Base-by-base conservation (phyloP, 2,888 invertebrate genomes). In the Chaetogeoica ovagalla region DNA sequence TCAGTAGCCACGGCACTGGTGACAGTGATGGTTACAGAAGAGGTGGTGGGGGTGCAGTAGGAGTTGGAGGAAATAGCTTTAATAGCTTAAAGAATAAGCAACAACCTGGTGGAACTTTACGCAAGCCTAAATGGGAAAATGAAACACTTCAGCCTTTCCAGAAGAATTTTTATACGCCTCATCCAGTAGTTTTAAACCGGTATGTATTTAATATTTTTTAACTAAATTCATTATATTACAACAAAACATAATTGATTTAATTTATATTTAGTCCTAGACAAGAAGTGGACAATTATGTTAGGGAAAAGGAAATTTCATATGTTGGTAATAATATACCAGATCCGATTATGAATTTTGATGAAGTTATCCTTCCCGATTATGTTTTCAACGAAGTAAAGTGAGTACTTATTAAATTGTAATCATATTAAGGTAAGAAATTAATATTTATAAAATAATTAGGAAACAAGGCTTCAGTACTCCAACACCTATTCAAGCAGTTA, bases 401-500 rank as follows among this genome's bases (percentile, higher is more conserved):
- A 83, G 83, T 83, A 83, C 72, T 71, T 83, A 30, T 21, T 69
- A 68, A 63, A 43, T 57, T 81, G 13, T 60, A 11, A 48, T 7
- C 59, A 2, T 17, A 30, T 9, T 5, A 9, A 52, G 2, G 59
- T 39, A 17, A 55, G 43, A 52, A 11, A 48, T 30, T 21, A 21
- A 72, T 81, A 57, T 37, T 60, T 66, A 69, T 81, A 21, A 30
- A 48, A 60, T 62, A 52, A 39, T 93, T 82, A 88, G 91, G 68
- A 91, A 92, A 85, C 93, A 92, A 87, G 96, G 95, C 23, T 96
- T 95, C 85, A 91, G 92, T 59, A 89, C 91, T 83, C 98, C 98
- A 0, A 98, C 98, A 13, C 92, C 97, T 17, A 98, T 98, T 85
- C 98, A 98, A 87, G 92, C 95, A 6, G 95, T 96, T 86, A 96